A percentile compares a stretch with the other conserved stretches of the same genome.
Evolutionary conservation across 2,113 vertebrate genomes (phyloP).

Genomic region (Pseudopipra pipra): DNA sequence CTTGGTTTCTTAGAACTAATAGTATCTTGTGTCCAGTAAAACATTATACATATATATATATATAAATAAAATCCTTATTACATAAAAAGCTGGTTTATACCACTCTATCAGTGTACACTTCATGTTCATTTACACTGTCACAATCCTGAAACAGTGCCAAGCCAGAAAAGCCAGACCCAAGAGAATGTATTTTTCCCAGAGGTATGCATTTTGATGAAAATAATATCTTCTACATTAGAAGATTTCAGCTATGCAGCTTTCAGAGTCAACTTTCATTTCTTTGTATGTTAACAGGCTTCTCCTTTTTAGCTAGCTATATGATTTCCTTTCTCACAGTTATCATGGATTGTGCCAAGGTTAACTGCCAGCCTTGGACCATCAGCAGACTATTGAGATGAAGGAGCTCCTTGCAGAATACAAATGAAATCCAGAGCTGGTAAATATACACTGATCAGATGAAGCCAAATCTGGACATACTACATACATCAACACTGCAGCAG

Average conservation of each 20-base stretch:
- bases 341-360: background rate
- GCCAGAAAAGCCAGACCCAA: background rate
- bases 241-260: background rate
- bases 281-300: background rate
- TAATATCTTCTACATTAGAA: background rate
- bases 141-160: background rate
- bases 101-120: background rate
- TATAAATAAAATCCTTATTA: background rate
- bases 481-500: background rate
- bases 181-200: background rate
- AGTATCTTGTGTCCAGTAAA: background rate
- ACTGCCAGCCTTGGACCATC: background rate
- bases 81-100: background rate
- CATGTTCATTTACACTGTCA: background rate
- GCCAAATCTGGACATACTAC: background rate
- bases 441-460: background rate
- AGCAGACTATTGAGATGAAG: background rate
- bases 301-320: background rate
- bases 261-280: background rate
- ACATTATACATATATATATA: background rate
- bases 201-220: background rate
- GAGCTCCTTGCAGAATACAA: background rate
- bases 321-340: background rate
- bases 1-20: background rate
- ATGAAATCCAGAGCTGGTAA: background rate